Percentiles rank a stretch among this genome's conserved stretches.
Evolutionary conservation across 2,888 invertebrate species (phyloP).

Genomic region (Cecidostiba fungosa): DNA sequence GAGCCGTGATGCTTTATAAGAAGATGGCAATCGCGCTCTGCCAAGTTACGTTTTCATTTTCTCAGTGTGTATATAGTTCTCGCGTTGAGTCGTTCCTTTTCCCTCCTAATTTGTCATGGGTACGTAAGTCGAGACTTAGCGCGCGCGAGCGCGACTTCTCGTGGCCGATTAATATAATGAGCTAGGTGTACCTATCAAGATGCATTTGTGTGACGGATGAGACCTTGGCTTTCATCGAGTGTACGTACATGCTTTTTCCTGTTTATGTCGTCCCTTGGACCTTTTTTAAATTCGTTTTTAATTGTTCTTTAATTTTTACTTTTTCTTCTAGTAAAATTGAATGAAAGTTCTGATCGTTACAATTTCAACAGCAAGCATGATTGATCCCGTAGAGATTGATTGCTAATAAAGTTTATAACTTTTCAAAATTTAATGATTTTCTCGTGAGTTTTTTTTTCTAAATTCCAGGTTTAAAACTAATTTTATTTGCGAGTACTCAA

Average conservation of each 20-base stretch:
- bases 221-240: neutral
- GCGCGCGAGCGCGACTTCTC: neutral
- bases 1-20: neutral
- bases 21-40: neutral
- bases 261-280: neutral
- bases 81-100: slow-evolving; percentile 2
- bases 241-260: neutral
- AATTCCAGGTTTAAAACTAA: too few relatives aligned
- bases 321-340: too few relatives aligned
- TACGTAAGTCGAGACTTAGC: neutral
- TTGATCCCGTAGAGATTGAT: too few relatives aligned
- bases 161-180: slow-evolving; percentile 11
- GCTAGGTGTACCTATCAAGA: slow-evolving; percentile 1
- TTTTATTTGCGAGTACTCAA: too few relatives aligned
- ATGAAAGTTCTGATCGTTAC: neutral
- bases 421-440: too few relatives aligned
- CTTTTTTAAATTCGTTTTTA: too few relatives aligned
- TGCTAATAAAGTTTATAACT: too few relatives aligned
- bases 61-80: neutral
- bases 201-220: neutral
- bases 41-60: slow-evolving; percentile 13
- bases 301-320: too few relatives aligned
- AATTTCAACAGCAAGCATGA: neutral
- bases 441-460: too few relatives aligned
- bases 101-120: slow-evolving; percentile 15